These are phyloP conservation scores for Rhinogobius similis DNA, from an alignment of 2,113 vertebrate species.

Conservation along the genomic window DNA sequence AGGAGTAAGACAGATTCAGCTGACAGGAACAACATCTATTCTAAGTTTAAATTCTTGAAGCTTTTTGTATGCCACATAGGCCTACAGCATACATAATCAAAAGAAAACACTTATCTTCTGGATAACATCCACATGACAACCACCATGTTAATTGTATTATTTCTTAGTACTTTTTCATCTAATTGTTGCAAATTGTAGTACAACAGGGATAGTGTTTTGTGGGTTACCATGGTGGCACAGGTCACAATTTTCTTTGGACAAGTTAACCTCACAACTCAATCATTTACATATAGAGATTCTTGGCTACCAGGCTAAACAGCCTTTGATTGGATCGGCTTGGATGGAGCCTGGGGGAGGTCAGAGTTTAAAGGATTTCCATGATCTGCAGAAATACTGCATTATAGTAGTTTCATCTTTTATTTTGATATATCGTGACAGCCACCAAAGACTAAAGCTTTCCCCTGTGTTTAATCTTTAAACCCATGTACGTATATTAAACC, in stretches of 20 bases:
- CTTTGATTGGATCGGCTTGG: conserved; percentile 38
- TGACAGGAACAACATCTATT: not conserved
- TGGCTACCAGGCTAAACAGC: conserved; percentile 28
- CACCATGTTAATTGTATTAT: not conserved
- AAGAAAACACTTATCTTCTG: not conserved
- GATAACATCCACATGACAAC: not conserved
- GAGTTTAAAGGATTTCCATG: conserved; percentile 28
- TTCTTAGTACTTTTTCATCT: not conserved
- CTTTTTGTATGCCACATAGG: not conserved
- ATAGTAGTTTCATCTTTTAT: not conserved
- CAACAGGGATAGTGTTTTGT: not conserved
- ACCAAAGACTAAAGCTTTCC: not conserved
- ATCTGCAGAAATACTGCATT: conserved; percentile 3
- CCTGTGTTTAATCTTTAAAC: not conserved
- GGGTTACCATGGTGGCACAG: conserved; percentile 35
- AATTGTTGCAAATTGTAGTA: not conserved
- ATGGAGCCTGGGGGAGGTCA: conserved; percentile 19
- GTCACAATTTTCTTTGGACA: conserved; percentile 17
- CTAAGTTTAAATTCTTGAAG: not conserved
- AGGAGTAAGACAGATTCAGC: not conserved
- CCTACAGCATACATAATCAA: not conserved
- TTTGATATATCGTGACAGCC: not conserved
- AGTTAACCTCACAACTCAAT: conserved; percentile 46
- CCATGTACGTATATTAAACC: not conserved
- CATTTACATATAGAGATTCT: conserved; percentile 41